Conservation (phyloP, 92 coral and sea anemone species). For the Epizoanthus scotinus region DNA sequence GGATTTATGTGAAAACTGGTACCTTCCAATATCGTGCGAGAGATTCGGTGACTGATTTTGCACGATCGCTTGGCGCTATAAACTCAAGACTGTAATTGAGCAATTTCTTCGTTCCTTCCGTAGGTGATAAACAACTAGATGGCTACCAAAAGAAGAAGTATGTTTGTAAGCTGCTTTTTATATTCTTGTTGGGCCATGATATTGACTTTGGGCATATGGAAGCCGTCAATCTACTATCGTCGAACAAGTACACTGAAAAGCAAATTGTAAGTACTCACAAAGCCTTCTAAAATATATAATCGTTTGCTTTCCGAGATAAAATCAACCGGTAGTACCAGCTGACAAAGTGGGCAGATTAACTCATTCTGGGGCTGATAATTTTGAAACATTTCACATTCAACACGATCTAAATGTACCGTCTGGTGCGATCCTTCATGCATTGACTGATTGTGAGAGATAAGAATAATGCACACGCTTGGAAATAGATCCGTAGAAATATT, state of each 20-base stretch:
- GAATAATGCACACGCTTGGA: no score
- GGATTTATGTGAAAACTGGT: slow-evolving; percentile 10
- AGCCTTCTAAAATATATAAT: not conserved
- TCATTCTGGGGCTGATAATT: not conserved
- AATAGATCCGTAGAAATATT: not conserved
- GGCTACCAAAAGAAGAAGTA: slow-evolving; percentile 99
- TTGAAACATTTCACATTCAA: not conserved
- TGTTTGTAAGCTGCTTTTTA: slow-evolving; percentile 94
- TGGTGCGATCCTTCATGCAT: no score
- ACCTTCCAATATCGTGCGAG: not conserved
- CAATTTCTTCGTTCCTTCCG: not conserved
- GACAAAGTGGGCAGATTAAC: not conserved
- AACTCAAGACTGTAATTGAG: not conserved
- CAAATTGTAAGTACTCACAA: slow-evolving; percentile 84
- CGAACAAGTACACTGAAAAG: slow-evolving; percentile 98
- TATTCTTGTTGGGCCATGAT: slow-evolving; percentile 93
- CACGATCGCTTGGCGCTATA: not conserved
- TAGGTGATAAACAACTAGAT: slow-evolving; percentile 96
- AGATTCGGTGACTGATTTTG: not conserved
- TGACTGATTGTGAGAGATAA: no score
- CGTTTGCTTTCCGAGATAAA: not conserved
- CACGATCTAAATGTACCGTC: not conserved
- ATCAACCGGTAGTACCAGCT: not conserved
- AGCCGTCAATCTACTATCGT: slow-evolving; percentile 94
- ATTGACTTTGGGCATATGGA: slow-evolving; percentile 99